phyloP scores from a whole-genome alignment of 2,888 invertebrate genomes.

The Frankliniella fusca region DNA sequence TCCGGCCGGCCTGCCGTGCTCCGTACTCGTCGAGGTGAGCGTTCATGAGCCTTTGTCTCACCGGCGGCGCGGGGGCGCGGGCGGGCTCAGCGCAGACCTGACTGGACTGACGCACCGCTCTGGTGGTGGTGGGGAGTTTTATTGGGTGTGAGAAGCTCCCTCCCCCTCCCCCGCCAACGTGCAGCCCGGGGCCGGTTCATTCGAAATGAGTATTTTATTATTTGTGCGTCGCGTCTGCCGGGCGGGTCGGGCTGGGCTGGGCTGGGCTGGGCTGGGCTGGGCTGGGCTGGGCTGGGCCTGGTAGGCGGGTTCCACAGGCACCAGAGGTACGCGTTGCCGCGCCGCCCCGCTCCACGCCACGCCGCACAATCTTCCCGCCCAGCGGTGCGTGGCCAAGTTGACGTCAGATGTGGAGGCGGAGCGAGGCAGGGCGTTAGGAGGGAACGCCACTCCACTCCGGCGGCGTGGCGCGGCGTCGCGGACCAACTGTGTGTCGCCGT shows the following conservation, averaged over 20 bases:
- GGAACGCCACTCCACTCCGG: too few species aligned
- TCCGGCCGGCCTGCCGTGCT: too few species aligned
- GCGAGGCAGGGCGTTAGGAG: background rate
- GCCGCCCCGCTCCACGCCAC: background rate
- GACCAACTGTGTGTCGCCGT: background rate
- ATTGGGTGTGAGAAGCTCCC: background rate
- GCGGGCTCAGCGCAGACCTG: background rate
- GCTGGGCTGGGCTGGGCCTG: background rate
- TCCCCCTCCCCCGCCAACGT: too few species aligned
- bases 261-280: too few species aligned
- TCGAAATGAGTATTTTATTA: conserved; percentile 25
- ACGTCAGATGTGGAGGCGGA: conserved; percentile 11
- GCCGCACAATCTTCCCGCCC: conserved; percentile 13
- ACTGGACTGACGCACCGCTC: background rate
- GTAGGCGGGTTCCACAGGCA: background rate
- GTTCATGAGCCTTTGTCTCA: background rate
- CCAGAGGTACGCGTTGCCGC: background rate
- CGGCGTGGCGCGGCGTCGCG: background rate
- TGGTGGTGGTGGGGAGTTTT: background rate
- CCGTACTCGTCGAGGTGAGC: too few species aligned
- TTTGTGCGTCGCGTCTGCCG: background rate
- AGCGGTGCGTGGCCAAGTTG: conserved; percentile 13
- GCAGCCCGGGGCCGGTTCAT: background rate
- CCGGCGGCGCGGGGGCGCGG: background rate
- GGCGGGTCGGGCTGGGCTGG: background rate